Percentiles rank a stretch among this genome's conserved stretches.
Conservation (phyloP, 1,140 invertebrate genomes). For the Lanistes nyassanus region DNA sequence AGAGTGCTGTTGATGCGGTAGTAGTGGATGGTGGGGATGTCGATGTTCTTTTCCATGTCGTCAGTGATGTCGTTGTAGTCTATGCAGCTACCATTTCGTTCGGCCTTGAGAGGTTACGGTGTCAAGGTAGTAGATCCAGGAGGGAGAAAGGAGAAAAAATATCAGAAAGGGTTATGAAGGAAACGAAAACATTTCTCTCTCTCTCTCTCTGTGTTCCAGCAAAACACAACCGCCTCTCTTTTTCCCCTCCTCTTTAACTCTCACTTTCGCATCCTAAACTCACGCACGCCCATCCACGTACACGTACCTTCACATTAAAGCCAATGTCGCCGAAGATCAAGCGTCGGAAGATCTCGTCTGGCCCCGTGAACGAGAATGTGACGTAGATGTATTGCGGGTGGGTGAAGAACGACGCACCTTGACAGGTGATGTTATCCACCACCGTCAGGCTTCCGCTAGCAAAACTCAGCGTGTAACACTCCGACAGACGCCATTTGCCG, state of each 20-base stretch:
- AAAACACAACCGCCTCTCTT: no score
- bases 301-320: conserved; percentile 39
- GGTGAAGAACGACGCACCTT: conserved; percentile 14
- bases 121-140: no score
- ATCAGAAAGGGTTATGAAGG: not conserved
- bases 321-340: conserved; percentile 55
- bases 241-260: no score
- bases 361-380: conserved; percentile 41
- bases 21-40: conserved; percentile 39
- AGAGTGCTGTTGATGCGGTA: conserved; percentile 35
- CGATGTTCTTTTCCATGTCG: conserved; percentile 18
- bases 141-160: no score
- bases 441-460: conserved; percentile 26
- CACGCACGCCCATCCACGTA: no score
- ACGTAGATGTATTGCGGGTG: conserved; percentile 31
- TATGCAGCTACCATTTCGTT: conserved; percentile 14
- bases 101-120: not conserved
- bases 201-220: no score
- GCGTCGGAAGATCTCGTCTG: conserved; percentile 36
- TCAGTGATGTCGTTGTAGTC: conserved; percentile 27
- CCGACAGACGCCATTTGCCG: conserved; percentile 25
- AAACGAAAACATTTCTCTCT: not conserved
- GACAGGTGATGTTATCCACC: conserved; percentile 14
- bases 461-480: conserved; percentile 41
- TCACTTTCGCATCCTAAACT: no score